A percentile compares a stretch with the other conserved stretches of the same genome.
Conservation (phyloP, 2,113 vertebrate species). For the Dipodomys merriami region DNA sequence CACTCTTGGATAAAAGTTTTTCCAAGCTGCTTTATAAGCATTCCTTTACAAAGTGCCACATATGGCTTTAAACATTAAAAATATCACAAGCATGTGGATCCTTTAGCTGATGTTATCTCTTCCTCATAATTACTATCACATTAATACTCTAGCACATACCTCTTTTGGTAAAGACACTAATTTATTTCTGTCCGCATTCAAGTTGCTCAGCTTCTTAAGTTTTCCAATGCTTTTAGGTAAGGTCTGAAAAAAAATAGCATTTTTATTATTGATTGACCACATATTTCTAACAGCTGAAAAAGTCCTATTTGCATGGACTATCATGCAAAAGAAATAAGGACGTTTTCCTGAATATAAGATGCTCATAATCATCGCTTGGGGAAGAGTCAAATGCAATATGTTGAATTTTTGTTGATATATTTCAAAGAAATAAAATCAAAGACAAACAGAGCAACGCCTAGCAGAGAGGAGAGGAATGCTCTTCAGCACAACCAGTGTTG, state of each 20-base stretch:
- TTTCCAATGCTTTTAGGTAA: constrained; percentile 97
- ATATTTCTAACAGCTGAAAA: constrained; percentile 9
- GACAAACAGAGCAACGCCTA: background rate
- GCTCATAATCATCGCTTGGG: background rate
- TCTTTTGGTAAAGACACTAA: constrained; percentile 95
- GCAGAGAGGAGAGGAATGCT: background rate
- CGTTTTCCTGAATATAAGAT: constrained; percentile 15
- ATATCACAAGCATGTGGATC: background rate
- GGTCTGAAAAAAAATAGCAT: constrained; percentile 84
- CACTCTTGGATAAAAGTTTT: background rate
- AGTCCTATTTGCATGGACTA: background rate
- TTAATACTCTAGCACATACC: constrained; percentile 86
- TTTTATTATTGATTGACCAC: constrained; percentile 58
- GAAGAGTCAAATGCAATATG: background rate
- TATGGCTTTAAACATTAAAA: background rate
- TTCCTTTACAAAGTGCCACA: background rate
- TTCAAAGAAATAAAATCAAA: constrained; percentile 15
- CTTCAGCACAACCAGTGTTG: background rate
- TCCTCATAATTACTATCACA: background rate
- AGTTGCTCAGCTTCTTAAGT: constrained; percentile 96
- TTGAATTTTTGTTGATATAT: background rate
- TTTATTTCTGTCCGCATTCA: constrained; percentile 98
- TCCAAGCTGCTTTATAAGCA: background rate
- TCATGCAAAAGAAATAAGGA: background rate
- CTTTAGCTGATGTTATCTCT: background rate